phyloP scores from a whole-genome alignment of 2,797 vertebrate species.

The Austrolebias charrua region DNA sequence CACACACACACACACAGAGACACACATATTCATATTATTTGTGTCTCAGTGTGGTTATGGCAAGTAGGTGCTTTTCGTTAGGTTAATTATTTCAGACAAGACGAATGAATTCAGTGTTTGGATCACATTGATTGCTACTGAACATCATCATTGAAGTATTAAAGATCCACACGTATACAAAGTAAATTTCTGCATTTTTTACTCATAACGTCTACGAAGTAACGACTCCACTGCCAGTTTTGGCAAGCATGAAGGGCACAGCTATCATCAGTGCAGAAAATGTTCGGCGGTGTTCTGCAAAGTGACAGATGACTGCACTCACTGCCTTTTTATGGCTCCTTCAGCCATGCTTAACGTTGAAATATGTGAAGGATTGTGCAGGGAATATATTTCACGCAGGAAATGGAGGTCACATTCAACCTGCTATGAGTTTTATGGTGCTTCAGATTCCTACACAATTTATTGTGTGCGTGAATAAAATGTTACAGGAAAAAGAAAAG shows the following conservation, averaged over 20 bases:
- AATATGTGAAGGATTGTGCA: slow-evolving; percentile 63
- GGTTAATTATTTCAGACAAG: background rate
- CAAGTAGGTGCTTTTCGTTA: background rate
- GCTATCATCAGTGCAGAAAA: slow-evolving; percentile 47
- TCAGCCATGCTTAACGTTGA: slow-evolving; percentile 61
- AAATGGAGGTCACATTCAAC: slow-evolving; percentile 64
- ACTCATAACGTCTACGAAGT: slow-evolving; percentile 3
- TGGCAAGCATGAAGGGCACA: slow-evolving; percentile 68
- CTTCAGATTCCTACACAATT: slow-evolving; percentile 31
- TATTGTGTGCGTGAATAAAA: slow-evolving; percentile 3
- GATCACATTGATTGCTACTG: background rate
- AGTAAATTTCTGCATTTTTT: background rate
- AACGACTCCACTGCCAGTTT: slow-evolving; percentile 31
- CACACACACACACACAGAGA: too few species aligned
- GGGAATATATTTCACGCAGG: slow-evolving; percentile 61
- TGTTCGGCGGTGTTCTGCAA: slow-evolving; percentile 55
- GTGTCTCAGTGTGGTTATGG: slow-evolving; percentile 1
- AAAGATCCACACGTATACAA: slow-evolving; percentile 4
- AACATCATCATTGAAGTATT: background rate
- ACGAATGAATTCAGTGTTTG: background rate
- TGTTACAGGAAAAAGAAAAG: slow-evolving; percentile 17
- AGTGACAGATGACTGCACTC: slow-evolving; percentile 59
- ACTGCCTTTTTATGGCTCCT: slow-evolving; percentile 63
- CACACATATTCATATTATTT: background rate
- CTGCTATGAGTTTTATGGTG: slow-evolving; percentile 64